These are phyloP conservation scores for Cremastinae sp. DNA, from an alignment of 2,888 invertebrate species.

Conservation along the genomic window DNA sequence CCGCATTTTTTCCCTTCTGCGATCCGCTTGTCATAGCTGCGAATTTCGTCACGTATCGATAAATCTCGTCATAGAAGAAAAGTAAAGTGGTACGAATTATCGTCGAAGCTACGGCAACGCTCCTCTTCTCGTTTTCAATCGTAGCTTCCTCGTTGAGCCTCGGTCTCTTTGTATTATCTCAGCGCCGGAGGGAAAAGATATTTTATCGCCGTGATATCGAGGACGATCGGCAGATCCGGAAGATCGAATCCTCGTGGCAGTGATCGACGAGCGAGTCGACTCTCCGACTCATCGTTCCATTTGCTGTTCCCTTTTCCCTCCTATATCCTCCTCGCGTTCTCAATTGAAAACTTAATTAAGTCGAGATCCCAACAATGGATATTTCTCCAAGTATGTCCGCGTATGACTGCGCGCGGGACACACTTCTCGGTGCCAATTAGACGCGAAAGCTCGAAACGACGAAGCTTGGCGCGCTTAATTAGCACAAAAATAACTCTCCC, in stretches of 20 bases:
- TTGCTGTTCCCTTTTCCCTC: background rate
- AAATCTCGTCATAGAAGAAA: slow-evolving; percentile 75
- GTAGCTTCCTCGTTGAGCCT: background rate
- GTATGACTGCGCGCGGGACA: slow-evolving; percentile 27
- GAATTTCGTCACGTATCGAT: slow-evolving; percentile 75
- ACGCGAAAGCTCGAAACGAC: slow-evolving; percentile 45
- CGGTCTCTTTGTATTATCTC: no score
- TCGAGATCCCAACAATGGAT: slow-evolving; percentile 24
- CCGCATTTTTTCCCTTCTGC: slow-evolving; percentile 71
- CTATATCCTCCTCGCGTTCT: background rate
- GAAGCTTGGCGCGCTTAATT: slow-evolving; percentile 71
- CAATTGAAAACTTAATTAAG: slow-evolving; percentile 67
- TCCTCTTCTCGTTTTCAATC: slow-evolving; percentile 8
- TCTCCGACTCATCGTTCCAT: no score
- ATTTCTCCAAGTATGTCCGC: slow-evolving; percentile 12
- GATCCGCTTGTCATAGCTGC: slow-evolving; percentile 73
- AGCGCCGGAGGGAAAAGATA: no score
- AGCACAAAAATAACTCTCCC: slow-evolving; percentile 70
- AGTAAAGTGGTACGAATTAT: slow-evolving; percentile 72
- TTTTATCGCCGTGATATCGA: no score
- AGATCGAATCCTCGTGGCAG: background rate
- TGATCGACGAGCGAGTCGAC: background rate
- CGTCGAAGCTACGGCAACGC: slow-evolving; percentile 55
- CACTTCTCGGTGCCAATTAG: slow-evolving; percentile 67
- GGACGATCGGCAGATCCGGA: no score